Conservation (phyloP, 2,888 invertebrate species). For the Ectobius pallidus region DNA sequence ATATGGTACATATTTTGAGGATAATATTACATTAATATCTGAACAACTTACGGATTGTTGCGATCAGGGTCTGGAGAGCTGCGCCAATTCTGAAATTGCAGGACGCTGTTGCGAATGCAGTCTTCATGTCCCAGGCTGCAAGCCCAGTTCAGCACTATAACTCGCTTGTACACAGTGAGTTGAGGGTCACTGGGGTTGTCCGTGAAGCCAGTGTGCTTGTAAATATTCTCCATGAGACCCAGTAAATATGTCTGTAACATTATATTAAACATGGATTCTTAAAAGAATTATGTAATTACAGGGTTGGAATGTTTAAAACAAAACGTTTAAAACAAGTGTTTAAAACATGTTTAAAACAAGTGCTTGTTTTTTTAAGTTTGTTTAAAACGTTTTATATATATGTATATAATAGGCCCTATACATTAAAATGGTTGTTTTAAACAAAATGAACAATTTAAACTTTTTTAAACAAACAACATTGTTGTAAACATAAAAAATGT, state of each 20-base stretch:
- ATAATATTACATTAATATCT: too few relatives aligned
- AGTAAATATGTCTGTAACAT: constrained; percentile 69
- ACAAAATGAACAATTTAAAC: too few relatives aligned
- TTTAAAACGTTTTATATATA: too few relatives aligned
- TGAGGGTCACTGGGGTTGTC: constrained; percentile 68
- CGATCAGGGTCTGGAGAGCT: constrained; percentile 71
- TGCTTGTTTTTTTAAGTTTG: too few relatives aligned
- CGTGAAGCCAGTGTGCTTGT: constrained; percentile 72
- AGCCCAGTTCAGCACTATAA: constrained; percentile 74
- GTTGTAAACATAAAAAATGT: too few relatives aligned
- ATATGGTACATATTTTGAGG: too few relatives aligned
- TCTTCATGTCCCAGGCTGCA: constrained; percentile 76
- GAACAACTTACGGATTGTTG: constrained; percentile 77
- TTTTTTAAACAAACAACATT: too few relatives aligned
- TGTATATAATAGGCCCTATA: too few relatives aligned
- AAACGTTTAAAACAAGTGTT: too few relatives aligned
- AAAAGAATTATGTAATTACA: neutral
- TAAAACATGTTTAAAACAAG: too few relatives aligned
- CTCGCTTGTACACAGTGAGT: constrained; percentile 71
- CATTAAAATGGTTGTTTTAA: too few relatives aligned
- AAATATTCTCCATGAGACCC: constrained; percentile 68
- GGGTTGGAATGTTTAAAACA: too few relatives aligned
- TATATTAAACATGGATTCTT: neutral
- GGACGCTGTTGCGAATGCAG: constrained; percentile 75
- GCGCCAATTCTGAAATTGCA: constrained; percentile 78